Evolutionary conservation across 2,888 invertebrate genomes (phyloP).

Genomic region (Notodonta dromedarius): DNA sequence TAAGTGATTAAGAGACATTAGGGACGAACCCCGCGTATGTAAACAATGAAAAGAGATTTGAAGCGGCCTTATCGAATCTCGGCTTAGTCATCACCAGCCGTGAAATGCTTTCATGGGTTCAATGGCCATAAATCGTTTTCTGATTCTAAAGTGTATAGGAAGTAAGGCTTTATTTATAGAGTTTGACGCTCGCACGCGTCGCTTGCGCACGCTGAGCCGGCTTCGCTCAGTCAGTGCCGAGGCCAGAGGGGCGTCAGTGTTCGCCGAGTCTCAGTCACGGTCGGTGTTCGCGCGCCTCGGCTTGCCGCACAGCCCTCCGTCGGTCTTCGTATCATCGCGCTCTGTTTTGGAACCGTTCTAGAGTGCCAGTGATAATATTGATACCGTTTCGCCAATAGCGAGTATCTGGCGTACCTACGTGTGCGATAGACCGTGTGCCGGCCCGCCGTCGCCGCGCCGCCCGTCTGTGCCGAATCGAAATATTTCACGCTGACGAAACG

Average conservation of each 20-base stretch:
- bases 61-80: constrained; percentile 36
- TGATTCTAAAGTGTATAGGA: constrained; percentile 74
- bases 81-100: constrained; percentile 52
- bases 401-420: constrained; percentile 50
- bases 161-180: constrained; percentile 79
- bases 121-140: constrained; percentile 78
- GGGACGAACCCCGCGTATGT: constrained; percentile 47
- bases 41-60: constrained; percentile 35
- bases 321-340: constrained; percentile 52
- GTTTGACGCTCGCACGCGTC: constrained; percentile 56
- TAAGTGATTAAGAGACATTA: constrained; percentile 49
- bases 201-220: constrained; percentile 43
- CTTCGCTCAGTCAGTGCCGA: constrained; percentile 39
- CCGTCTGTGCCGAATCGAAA: constrained; percentile 63
- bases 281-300: constrained; percentile 54
- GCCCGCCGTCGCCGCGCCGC: constrained; percentile 44
- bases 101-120: constrained; percentile 76
- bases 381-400: constrained; percentile 71
- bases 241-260: constrained; percentile 53
- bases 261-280: constrained; percentile 55
- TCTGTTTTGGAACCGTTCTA: constrained; percentile 59
- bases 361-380: constrained; percentile 73
- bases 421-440: constrained; percentile 61
- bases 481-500: constrained; percentile 58
- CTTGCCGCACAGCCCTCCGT: constrained; percentile 33